Evolutionary conservation across 2,797 vertebrate genomes (phyloP).

Genomic region (Lacerta bilineata): DNA sequence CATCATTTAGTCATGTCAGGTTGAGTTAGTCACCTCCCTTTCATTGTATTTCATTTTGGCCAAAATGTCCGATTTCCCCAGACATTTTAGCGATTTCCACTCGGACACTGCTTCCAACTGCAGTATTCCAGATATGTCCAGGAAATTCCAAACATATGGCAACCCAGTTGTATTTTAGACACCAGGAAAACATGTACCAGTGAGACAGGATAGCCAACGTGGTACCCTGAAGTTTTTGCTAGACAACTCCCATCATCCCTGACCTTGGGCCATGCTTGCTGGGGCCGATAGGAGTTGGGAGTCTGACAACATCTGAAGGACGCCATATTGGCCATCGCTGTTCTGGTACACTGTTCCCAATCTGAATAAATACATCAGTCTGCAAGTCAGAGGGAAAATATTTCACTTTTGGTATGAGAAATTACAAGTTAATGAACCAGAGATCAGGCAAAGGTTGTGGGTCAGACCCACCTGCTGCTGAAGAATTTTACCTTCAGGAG

Average conservation of each 20-base stretch:
- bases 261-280: no score
- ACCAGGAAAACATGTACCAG: background rate
- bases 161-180: background rate
- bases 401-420: background rate
- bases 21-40: background rate
- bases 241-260: no score
- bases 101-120: no score
- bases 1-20: no score
- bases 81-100: no score
- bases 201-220: background rate
- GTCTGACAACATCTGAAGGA: no score
- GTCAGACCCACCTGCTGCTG: background rate
- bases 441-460: slow-evolving; percentile 47
- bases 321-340: no score
- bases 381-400: background rate
- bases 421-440: slow-evolving; percentile 15
- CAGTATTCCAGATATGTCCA: no score
- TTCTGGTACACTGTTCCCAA: background rate
- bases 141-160: no score
- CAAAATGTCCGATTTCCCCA: no score
- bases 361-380: background rate
- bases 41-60: background rate
- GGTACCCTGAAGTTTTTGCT: no score
- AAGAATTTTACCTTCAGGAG: slow-evolving; percentile 24
- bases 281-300: no score